Base-by-base conservation (phyloP, 1,140 invertebrate species). In the Drosophila sulfurigaster region DNA sequence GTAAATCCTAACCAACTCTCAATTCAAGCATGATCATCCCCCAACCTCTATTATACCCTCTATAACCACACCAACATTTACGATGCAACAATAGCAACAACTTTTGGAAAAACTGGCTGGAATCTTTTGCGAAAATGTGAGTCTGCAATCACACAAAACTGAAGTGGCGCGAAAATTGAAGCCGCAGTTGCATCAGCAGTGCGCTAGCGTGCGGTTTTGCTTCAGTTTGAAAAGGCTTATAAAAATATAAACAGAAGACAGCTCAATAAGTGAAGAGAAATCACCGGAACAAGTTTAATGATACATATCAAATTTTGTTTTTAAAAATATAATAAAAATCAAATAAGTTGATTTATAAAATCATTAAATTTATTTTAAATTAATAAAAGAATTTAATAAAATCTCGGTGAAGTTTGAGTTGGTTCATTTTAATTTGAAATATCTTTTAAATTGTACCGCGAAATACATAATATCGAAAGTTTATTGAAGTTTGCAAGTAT, bases 191-290 rank as follows among this genome's bases (percentile, higher is more conserved):
- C 82, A 87, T 57, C 71, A 90, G 75, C 80, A 81, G 74, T 79
- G 87, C 87, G 88, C 82, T 81, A 90, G 87, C 87, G 87, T 90
- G 79, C 87, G 87, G 87, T 80, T 87, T 87, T 88, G 78, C 79
- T 67, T 74, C 57, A 85, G 66, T 79, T 75, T 62, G 74, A 48
- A 43, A 57, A 69, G 57, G 45, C 43, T 30, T 69, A 82, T n/a
- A 13, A 30, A 30, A 69, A 82, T 76, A 71, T 73, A 82, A 79
- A 86, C 69, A 88, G 64, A 72, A 74, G 62, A 86, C 69, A 86
- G 51, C 60, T 56, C 41, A 45, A 35, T 15, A 46, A 16, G 7
- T 48, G 49, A 75, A 73, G 75, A 67, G 60, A 73, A 59, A 79
- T 60, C 41, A 52, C 6, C 6, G 30, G 45, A 46, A 15, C 63